Percentiles rank a stretch among this genome's conserved stretches.
phyloP scores from a whole-genome alignment of 92 coral and sea anemone genomes.

The Porites cylindrica region DNA sequence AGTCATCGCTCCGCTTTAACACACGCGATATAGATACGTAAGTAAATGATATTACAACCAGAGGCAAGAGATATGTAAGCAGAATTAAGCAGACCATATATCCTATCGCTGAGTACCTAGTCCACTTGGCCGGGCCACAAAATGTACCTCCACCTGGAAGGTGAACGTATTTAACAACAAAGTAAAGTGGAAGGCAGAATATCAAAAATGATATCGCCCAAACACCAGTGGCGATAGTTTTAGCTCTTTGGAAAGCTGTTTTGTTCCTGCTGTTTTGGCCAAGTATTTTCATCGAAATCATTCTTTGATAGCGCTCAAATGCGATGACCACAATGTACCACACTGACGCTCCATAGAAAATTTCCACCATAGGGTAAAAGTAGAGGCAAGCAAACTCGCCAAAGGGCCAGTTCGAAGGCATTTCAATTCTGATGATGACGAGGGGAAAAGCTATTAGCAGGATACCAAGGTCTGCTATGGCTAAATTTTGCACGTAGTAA shows the following conservation, averaged over 20 bases:
- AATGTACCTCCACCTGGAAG: not conserved
- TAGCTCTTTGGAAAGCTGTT: not conserved
- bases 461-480: slow-evolving; percentile 60
- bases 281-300: not conserved
- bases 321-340: slow-evolving; percentile 66
- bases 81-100: not conserved
- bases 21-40: not conserved
- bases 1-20: not conserved
- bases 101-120: not conserved
- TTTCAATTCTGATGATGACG: not conserved
- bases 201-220: slow-evolving; percentile 25
- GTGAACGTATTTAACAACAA: not conserved
- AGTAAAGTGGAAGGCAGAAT: slow-evolving; percentile 32
- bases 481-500: slow-evolving; percentile 53
- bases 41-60: slow-evolving; percentile 12
- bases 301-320: slow-evolving; percentile 49
- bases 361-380: slow-evolving; percentile 39
- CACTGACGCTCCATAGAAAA: slow-evolving; percentile 52
- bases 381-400: slow-evolving; percentile 55
- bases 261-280: not conserved
- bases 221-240: not conserved
- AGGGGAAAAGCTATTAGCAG: slow-evolving; percentile 44
- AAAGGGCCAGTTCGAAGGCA: slow-evolving; percentile 5
- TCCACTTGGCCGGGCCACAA: slow-evolving; percentile 8
- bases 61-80: slow-evolving; percentile 24